phyloP scores from a whole-genome alignment of 1,140 invertebrate species.

The Bombus cullumanus region DNA sequence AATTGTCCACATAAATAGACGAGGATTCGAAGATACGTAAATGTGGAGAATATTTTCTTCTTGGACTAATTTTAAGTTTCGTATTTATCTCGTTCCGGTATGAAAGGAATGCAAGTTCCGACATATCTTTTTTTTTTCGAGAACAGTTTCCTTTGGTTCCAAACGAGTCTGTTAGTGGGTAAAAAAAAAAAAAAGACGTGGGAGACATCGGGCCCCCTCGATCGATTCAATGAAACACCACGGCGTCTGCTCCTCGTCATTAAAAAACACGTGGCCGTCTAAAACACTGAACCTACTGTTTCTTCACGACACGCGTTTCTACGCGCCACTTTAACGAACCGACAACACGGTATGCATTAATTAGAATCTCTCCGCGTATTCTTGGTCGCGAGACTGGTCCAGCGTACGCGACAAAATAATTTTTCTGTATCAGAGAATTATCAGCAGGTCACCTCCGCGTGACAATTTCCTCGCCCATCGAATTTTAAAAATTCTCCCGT shows the following conservation, averaged over 20 bases:
- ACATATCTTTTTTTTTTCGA: neutral
- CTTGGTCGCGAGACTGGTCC: neutral
- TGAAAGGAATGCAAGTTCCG: slow-evolving; percentile 6
- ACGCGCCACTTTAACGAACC: slow-evolving; percentile 64
- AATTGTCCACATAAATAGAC: too few relatives aligned
- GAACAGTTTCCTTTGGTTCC: neutral
- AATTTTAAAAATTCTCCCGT: rapidly evolving
- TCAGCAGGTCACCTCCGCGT: neutral
- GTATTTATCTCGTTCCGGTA: neutral
- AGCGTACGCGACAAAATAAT: neutral
- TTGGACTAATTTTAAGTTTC: neutral
- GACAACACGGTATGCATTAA: slow-evolving; percentile 67
- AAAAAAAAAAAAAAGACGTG: neutral
- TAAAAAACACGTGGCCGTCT: slow-evolving; percentile 72
- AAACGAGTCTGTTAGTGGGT: neutral
- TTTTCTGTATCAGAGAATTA: neutral
- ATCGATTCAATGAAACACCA: slow-evolving; percentile 57
- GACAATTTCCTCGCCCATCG: too few relatives aligned
- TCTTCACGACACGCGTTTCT: slow-evolving; percentile 56
- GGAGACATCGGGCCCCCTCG: slow-evolving; percentile 40
- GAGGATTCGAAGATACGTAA: neutral
- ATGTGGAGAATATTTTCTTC: neutral
- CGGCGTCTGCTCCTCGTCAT: slow-evolving; percentile 73
- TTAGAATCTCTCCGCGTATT: slow-evolving; percentile 37
- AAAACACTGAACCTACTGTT: slow-evolving; percentile 74